Conservation (phyloP, 2,113 vertebrate genomes). For the Myotis lucifugus region DNA sequence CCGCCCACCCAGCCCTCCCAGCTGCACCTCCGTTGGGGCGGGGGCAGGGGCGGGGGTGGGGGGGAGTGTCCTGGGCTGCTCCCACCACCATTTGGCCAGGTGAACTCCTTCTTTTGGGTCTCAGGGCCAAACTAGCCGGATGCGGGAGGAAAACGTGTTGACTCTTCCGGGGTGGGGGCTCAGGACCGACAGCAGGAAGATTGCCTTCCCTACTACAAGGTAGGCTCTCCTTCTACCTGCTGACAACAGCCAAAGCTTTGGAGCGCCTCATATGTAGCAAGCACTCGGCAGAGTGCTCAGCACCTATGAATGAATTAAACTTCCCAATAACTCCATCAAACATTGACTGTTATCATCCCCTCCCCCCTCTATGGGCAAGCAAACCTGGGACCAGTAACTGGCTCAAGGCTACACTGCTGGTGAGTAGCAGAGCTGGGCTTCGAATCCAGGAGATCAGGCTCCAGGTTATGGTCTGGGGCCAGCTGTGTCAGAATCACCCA, state of each 20-base stretch:
- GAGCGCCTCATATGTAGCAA: not conserved
- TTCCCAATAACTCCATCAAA: not conserved
- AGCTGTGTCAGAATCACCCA: not conserved
- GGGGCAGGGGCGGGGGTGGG: too few species aligned
- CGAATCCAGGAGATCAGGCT: not conserved
- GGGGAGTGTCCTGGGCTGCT: not conserved
- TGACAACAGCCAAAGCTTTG: not conserved
- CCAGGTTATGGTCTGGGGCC: not conserved
- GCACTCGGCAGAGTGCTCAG: not conserved
- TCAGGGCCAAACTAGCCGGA: not conserved
- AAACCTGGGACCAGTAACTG: not conserved
- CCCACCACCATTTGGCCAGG: fast-evolving
- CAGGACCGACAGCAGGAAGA: not conserved
- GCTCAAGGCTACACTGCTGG: not conserved
- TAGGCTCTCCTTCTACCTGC: not conserved
- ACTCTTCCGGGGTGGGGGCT: not conserved
- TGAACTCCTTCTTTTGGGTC: not conserved
- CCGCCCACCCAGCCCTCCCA: fast-evolving
- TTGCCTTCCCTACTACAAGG: not conserved
- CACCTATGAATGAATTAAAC: not conserved
- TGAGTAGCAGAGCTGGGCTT: not conserved
- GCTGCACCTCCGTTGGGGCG: fast-evolving
- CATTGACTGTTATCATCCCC: too few species aligned
- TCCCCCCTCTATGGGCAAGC: not conserved
- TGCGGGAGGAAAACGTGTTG: fast-evolving